These are phyloP conservation scores for Oncopodura yosiiana DNA, from an alignment of 1,140 invertebrate genomes.

Conservation along the genomic window DNA sequence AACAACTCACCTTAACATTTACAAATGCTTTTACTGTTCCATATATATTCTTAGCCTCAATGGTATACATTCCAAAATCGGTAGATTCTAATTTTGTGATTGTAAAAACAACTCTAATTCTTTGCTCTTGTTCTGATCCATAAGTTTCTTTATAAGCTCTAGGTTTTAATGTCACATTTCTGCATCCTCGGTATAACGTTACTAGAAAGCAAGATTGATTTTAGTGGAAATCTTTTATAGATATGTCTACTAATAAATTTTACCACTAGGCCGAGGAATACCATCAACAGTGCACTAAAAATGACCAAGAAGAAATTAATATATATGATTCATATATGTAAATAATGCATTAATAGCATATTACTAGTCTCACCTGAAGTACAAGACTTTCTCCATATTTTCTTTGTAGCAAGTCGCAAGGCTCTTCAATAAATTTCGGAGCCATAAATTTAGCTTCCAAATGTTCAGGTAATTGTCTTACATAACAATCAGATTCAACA, in stretches of 20 bases:
- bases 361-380: too few relatives aligned
- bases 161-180: constrained; percentile 66
- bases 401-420: too few relatives aligned
- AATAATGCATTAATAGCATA: neutral
- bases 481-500: too few relatives aligned
- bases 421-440: neutral
- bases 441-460: neutral
- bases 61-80: constrained; percentile 89
- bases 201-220: constrained; percentile 47
- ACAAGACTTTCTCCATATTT: too few relatives aligned
- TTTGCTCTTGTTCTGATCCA: constrained; percentile 42
- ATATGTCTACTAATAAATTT: neutral
- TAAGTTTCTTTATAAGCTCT: constrained; percentile 67
- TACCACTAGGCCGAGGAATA: neutral
- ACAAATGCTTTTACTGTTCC: constrained; percentile 77
- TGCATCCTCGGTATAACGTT: constrained; percentile 71
- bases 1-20: constrained; percentile 67
- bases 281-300: neutral
- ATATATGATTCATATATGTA: neutral
- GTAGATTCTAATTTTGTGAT: constrained; percentile 70
- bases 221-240: neutral
- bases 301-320: neutral
- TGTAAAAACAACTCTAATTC: constrained; percentile 49
- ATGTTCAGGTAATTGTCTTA: too few relatives aligned
- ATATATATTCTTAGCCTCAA: constrained; percentile 79